A percentile compares a stretch with the other conserved stretches of the same genome.
Conservation (phyloP, 2,888 invertebrate genomes). For the Cryptosula pallasiana region DNA sequence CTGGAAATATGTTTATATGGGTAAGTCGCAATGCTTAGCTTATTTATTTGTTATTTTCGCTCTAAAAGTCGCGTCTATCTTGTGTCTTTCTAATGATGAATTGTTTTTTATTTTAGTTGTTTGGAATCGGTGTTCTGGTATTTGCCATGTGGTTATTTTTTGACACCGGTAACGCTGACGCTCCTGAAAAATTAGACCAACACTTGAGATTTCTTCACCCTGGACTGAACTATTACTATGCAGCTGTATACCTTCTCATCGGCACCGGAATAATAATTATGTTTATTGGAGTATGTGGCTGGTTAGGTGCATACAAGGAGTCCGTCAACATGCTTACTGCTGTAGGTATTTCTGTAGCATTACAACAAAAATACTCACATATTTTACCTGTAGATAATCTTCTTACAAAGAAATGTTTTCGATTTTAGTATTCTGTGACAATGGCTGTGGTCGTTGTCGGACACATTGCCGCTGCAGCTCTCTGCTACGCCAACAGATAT, state of each 20-base stretch:
- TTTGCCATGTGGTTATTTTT: constrained; percentile 22
- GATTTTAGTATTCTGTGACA: not conserved
- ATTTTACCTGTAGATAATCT: not conserved
- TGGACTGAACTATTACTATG: constrained; percentile 2
- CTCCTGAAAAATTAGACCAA: constrained; percentile 24
- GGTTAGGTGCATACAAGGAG: constrained; percentile 18
- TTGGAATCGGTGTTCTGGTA: constrained; percentile 21
- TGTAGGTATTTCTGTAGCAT: not conserved
- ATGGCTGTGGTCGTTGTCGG: not conserved
- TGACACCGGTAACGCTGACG: constrained; percentile 18
- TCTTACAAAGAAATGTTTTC: not conserved
- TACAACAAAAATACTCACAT: no score
- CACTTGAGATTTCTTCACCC: not conserved
- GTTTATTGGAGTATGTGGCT: constrained; percentile 5
- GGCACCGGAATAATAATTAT: constrained; percentile 14
- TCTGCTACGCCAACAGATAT: not conserved
- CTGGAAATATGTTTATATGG: constrained; percentile 16
- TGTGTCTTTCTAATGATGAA: no score
- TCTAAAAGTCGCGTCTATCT: no score
- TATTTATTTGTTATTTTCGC: no score
- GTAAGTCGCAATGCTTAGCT: not conserved
- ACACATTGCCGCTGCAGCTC: not conserved
- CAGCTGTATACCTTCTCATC: constrained; percentile 14
- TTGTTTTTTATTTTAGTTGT: constrained; percentile 13
- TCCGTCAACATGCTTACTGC: constrained; percentile 9